Conservation (phyloP, 2,888 invertebrate species). For the Dione juno region DNA sequence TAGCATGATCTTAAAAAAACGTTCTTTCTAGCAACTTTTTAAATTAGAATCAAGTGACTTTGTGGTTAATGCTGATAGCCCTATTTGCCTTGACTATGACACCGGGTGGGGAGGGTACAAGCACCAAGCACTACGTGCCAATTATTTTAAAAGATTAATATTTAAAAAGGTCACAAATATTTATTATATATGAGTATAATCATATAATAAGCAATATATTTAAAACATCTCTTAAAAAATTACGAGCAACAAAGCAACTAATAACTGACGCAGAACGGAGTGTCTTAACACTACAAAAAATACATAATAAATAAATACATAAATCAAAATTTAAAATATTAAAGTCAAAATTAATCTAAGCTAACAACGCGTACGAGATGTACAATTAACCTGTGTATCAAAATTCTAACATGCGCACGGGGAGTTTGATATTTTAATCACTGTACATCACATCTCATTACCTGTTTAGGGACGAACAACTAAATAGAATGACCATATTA, state of each 20-base stretch:
- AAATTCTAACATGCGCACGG: constrained; percentile 4
- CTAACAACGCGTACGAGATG: constrained; percentile 4
- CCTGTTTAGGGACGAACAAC: neutral
- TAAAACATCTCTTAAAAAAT: no score
- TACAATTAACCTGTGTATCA: neutral
- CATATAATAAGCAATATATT: neutral
- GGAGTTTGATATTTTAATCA: neutral
- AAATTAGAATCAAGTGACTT: neutral
- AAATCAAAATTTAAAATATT: neutral
- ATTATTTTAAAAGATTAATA: neutral
- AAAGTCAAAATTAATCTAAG: neutral
- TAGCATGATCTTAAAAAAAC: no score
- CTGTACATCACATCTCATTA: constrained; percentile 1
- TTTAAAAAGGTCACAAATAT: neutral
- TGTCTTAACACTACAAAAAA: no score
- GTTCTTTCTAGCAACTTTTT: neutral
- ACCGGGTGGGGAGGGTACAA: no score
- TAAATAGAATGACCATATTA: neutral
- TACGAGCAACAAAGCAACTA: no score
- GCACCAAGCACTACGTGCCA: no score
- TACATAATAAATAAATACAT: no score
- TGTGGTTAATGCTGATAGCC: no score
- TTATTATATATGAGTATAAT: neutral
- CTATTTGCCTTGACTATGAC: no score
- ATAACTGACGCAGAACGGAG: no score